Conservation (phyloP, 2,113 vertebrate species). For the Corapipo altera region DNA sequence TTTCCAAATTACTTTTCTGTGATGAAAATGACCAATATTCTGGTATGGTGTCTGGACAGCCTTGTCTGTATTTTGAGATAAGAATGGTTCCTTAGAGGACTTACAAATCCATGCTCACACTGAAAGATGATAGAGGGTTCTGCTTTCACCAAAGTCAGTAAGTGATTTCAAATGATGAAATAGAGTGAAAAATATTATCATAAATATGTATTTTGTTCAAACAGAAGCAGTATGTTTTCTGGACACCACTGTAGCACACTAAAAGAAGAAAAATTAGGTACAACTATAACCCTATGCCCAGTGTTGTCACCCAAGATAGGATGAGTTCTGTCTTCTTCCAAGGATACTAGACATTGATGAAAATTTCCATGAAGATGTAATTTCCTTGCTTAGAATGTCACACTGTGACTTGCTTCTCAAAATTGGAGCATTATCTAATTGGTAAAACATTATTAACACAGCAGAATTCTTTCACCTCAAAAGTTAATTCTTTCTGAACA, state of each 20-base stretch:
- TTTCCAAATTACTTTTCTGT: not conserved
- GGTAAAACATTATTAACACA: not conserved
- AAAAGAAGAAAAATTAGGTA: not conserved
- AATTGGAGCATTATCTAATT: not conserved
- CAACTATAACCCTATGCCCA: not conserved
- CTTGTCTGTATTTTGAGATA: not conserved
- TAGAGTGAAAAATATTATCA: not conserved
- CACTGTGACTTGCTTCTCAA: not conserved
- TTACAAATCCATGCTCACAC: not conserved
- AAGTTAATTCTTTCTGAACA: not conserved
- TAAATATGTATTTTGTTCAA: not conserved
- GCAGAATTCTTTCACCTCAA: not conserved
- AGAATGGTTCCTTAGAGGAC: not conserved
- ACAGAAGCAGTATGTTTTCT: not conserved
- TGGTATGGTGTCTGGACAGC: not conserved
- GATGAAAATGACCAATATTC: not conserved
- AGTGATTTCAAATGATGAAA: not conserved
- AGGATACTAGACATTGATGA: not conserved
- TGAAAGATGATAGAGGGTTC: fast-evolving
- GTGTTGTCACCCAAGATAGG: not conserved
- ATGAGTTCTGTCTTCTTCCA: not conserved
- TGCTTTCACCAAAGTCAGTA: not conserved
- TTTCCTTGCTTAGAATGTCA: not conserved
- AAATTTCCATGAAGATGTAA: not conserved
- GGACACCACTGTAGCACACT: not conserved